Conservation (phyloP, 2,888 invertebrate species). For the Amphipoea lucens region DNA sequence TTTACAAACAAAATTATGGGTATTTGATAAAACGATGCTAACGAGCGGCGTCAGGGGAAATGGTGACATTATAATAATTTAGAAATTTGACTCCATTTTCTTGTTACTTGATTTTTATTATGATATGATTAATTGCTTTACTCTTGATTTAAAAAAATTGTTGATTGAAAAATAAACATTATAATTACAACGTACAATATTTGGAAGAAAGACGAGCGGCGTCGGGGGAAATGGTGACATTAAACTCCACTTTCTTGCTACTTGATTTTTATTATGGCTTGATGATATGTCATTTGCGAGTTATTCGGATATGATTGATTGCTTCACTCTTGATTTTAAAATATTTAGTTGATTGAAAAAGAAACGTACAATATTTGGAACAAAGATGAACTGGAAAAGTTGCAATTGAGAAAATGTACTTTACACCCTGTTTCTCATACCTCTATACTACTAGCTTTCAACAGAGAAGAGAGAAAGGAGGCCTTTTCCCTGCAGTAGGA, state of each 20-base stretch:
- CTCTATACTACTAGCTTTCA: too few relatives aligned
- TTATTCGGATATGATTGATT: conserved; percentile 8
- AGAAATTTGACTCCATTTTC: conserved; percentile 60
- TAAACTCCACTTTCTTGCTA: conserved; percentile 46
- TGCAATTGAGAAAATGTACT: neutral
- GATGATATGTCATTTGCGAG: conserved; percentile 23
- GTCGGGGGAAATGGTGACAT: neutral
- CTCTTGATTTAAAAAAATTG: neutral
- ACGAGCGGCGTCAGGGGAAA: conserved; percentile 36
- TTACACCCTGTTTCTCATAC: neutral
- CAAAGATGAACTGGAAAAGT: neutral
- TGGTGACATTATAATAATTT: too few relatives aligned
- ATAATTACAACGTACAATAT: neutral
- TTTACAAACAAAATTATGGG: conserved; percentile 55
- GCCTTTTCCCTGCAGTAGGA: too few relatives aligned
- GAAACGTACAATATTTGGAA: neutral
- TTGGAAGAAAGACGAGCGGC: neutral
- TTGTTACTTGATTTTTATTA: conserved; percentile 49
- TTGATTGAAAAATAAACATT: neutral
- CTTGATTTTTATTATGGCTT: conserved; percentile 47
- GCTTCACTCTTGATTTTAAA: neutral
- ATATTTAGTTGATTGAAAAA: neutral
- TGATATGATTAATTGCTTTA: conserved; percentile 9
- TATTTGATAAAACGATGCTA: conserved; percentile 61
- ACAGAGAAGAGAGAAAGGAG: too few relatives aligned